These are phyloP conservation scores for Platycheirus rosarum DNA, from an alignment of 2,888 invertebrate genomes.

Conservation along the genomic window DNA sequence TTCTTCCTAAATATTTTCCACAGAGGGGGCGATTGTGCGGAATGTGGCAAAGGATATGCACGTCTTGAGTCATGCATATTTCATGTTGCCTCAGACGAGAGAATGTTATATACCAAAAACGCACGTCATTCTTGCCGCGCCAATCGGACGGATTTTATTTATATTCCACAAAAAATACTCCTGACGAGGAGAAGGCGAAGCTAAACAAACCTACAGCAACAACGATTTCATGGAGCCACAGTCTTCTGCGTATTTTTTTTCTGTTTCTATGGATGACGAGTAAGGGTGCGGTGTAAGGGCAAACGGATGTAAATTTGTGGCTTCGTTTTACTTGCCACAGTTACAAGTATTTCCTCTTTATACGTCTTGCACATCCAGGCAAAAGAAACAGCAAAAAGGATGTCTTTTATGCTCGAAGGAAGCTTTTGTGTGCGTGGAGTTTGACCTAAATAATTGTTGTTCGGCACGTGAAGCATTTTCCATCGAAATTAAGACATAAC, in stretches of 20 bases:
- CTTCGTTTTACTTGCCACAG: slow-evolving; percentile 13
- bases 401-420: neutral
- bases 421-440: slow-evolving; percentile 21
- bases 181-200: neutral
- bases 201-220: slow-evolving; percentile 65
- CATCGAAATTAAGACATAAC: slow-evolving; percentile 64
- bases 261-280: neutral
- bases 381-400: neutral
- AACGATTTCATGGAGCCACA: slow-evolving; percentile 57
- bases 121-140: slow-evolving; percentile 60
- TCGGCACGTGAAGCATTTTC: slow-evolving; percentile 50
- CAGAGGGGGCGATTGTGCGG: neutral
- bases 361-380: slow-evolving; percentile 6
- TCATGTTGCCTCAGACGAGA: slow-evolving; percentile 54
- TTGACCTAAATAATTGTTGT: slow-evolving; percentile 55
- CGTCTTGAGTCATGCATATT: slow-evolving; percentile 69
- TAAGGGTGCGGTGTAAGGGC: slow-evolving; percentile 24
- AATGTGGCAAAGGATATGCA: slow-evolving; percentile 55
- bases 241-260: slow-evolving; percentile 17
- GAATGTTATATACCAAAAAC: slow-evolving; percentile 36
- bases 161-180: slow-evolving; percentile 11
- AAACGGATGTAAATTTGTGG: slow-evolving; percentile 32
- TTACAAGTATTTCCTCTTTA: slow-evolving; percentile 35
- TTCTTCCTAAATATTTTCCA: neutral
- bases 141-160: slow-evolving; percentile 56